Evolutionary conservation across 2,888 invertebrate genomes (phyloP), one percentile per base, ranked within the genome.

Genomic region (Drosophila paranaensis): DNA sequence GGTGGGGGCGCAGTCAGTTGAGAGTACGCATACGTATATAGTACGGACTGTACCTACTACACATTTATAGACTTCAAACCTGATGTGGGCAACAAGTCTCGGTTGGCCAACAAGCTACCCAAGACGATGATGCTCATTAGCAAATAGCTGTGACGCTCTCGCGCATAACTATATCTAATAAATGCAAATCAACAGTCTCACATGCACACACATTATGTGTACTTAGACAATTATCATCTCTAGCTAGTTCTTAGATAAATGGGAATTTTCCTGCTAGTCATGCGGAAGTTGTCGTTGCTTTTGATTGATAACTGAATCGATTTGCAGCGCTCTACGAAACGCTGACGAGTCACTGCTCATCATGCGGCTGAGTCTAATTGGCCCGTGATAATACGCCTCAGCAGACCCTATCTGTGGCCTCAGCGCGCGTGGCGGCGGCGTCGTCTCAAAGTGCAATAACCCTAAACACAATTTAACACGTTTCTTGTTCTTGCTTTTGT

Each of bases 101-200:
- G 64, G 27, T 14, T 64, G 64, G 51, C 33, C 50, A 35, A n/a
- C 37, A 25, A 57, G 35, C 50, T 40, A 13, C 54, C 60, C 45
- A 71, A 77, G 79, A 74, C 71, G 74, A 62, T 60, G 70, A 69
- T 48, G 55, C 65, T 82, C 85, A 83, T 78, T 82, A 79, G 76
- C 77, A 73, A 80, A 78, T 71, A 66, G 45, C 65, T 70, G 56
- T 37, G 72, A 56, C 50, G 48, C 30, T 33, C 6, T 33, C 48
- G 43, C 54, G 65, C 73, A 77, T 80, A 85, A 80, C 78, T 82
- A 69, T 84, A 82, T 80, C 81, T 73, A 83, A 72, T 64, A 71
- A 58, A 75, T 61, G 53, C 53, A 53, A 74, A 66, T 71, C 60
- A 50, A 74, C 65, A 37, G 16, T 50, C 30, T 54, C 39, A 46